Evolutionary conservation across 2,797 vertebrate species (phyloP).

Genomic region (Paratrypauchen microcephalus): DNA sequence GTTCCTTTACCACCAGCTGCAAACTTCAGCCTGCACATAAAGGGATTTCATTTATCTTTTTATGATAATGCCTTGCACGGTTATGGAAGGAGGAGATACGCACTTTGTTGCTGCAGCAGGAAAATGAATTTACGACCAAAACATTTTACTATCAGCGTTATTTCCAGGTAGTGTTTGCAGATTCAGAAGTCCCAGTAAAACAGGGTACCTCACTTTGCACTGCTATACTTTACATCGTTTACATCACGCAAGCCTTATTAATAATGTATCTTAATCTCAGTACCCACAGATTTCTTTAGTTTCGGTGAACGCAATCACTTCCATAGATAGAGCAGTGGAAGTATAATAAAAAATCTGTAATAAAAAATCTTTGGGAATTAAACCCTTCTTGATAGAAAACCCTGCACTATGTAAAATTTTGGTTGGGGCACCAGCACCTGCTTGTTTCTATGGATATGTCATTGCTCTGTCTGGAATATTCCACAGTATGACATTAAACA

Average conservation of each 20-base stretch:
- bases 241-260: conserved; percentile 7
- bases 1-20: too few relatives aligned
- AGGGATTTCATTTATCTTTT: too few relatives aligned
- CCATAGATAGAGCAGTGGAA: background rate
- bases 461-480: too few relatives aligned
- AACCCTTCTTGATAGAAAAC: too few relatives aligned
- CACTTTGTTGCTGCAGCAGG: background rate
- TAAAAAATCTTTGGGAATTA: conserved; percentile 36
- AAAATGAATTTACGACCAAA: background rate
- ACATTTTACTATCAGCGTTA: background rate
- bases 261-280: conserved; percentile 21
- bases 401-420: too few relatives aligned
- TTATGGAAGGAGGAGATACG: background rate
- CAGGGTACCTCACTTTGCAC: background rate
- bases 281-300: conserved; percentile 7
- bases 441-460: background rate
- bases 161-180: too few relatives aligned
- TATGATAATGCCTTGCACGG: background rate
- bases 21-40: too few relatives aligned
- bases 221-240: background rate
- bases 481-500: too few relatives aligned
- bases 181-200: too few relatives aligned
- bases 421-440: conserved; percentile 23
- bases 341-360: conserved; percentile 47
- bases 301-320: conserved; percentile 6